Base-by-base conservation (phyloP, 2,113 vertebrate species). In the Petrocephalus zakoni region DNA sequence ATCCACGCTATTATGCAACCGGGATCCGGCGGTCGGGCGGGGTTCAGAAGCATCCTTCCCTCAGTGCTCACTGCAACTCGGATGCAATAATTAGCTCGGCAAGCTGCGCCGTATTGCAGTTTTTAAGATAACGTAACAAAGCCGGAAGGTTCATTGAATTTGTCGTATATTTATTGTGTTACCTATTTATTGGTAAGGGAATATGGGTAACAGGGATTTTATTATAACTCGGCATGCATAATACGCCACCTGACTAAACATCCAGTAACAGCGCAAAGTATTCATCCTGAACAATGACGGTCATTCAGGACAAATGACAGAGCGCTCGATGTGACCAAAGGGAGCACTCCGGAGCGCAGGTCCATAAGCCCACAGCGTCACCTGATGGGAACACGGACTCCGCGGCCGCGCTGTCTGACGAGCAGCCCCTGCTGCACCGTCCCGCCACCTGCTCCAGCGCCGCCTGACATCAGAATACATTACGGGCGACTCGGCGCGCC, bases 1-100 rank as follows among this genome's bases (percentile, higher is more conserved):
- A 22, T 68, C 29, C 68, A 29, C 42, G 46, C 84, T 13, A 89
- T 92, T 92, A 91, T 81, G 88, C 89, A 92, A 92, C 91, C 56
- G 61, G 17, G 53, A 55, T 53, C n/a, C 17, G 87, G 83, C 88
- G 85, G 90, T 86, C 89, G 83, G 86, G 47, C 56, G 25, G 61
- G 84, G 81, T 53, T 51, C 85, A 10, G 68, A 78, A 9, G 42
- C 37, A 47, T 75, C n/a, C 13, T 87, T 29, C 46, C 4, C 25
- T 72, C n/a, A 19, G n/a, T 52, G 64, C 10, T 25, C 47, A 21
- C 15, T 87, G 87, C 46, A 68, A 51, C 37, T 25, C 2, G 19
- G n/a, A 15, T 51, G 46, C 42, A 34, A 25, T 46, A 68, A 87
- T 49, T 25, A 87, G 46, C 86, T 87, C 46, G 47, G 81, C 21